phyloP scores from a whole-genome alignment of 2,888 invertebrate species.

The Meta bourneti region DNA sequence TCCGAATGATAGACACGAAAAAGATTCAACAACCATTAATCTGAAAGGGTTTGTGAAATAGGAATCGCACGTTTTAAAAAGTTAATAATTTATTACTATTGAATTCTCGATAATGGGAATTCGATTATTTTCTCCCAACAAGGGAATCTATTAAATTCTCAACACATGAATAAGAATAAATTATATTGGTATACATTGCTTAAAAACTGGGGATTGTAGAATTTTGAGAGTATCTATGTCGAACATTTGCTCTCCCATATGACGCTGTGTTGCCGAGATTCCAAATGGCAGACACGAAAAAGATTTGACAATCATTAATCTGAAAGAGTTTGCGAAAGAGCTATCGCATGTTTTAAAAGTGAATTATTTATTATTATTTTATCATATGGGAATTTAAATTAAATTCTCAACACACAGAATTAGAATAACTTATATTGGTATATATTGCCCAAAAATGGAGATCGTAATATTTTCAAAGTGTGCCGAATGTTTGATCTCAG shows the following conservation, averaged over 20 bases:
- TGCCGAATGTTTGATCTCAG: constrained; percentile 18
- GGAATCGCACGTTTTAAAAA: too few species aligned
- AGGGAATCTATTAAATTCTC: too few species aligned
- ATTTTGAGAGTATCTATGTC: constrained; percentile 51
- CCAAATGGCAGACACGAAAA: not conserved
- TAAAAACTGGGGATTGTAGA: constrained; percentile 61
- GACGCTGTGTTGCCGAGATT: constrained; percentile 44
- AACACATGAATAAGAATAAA: too few species aligned
- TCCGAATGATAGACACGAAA: not conserved
- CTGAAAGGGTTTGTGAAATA: not conserved
- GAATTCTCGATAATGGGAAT: too few species aligned
- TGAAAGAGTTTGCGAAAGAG: too few species aligned
- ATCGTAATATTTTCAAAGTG: constrained; percentile 54
- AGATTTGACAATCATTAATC: not conserved
- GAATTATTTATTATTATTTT: too few species aligned
- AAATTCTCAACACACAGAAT: too few species aligned
- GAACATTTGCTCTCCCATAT: constrained; percentile 35
- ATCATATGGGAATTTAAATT: too few species aligned
- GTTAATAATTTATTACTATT: too few species aligned
- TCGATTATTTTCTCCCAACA: too few species aligned
- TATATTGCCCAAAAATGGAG: constrained; percentile 32
- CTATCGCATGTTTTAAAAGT: too few species aligned
- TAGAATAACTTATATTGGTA: too few species aligned
- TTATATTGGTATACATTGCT: not conserved
- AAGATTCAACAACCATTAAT: constrained; percentile 35